Conservation (phyloP, 2,113 vertebrate genomes). For the Ifrita kowaldi region DNA sequence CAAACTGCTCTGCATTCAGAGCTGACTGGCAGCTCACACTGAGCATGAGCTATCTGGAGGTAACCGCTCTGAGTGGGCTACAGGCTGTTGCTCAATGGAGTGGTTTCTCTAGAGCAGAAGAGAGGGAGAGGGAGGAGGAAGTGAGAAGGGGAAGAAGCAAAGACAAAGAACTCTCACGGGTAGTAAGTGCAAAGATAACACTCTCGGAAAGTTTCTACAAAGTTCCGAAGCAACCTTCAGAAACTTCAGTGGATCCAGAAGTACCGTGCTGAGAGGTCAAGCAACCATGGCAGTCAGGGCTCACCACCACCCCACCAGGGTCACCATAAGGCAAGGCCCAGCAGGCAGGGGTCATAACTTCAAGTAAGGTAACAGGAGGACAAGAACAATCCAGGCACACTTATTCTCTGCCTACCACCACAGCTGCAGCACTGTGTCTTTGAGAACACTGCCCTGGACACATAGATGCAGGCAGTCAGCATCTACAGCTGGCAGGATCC, state of each 20-base stretch:
- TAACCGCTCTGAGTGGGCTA: not conserved
- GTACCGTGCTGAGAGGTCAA: not conserved
- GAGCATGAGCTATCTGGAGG: not conserved
- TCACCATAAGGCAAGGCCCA: not conserved
- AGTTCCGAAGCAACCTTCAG: not conserved
- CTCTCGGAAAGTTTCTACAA: not conserved
- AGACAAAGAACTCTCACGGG: not conserved
- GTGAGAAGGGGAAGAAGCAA: conserved; percentile 30
- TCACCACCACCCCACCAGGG: not conserved
- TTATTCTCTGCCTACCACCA: not conserved
- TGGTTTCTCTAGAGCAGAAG: not conserved
- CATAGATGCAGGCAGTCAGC: not conserved
- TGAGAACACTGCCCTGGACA: not conserved
- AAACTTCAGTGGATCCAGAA: not conserved
- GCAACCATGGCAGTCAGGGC: accelerated
- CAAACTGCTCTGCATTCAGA: not conserved
- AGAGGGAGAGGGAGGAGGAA: not conserved
- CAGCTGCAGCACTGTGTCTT: accelerated
- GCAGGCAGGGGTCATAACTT: not conserved
- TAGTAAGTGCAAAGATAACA: not conserved
- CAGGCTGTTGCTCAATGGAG: not conserved
- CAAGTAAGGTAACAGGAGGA: not conserved
- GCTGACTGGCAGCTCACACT: not conserved
- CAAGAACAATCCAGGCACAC: accelerated
- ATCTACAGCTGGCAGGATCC: not conserved